Evolutionary conservation across 2,888 invertebrate species (phyloP), one percentile per base, ranked within the genome.

Genomic region (Alviniconcha strummeri): DNA sequence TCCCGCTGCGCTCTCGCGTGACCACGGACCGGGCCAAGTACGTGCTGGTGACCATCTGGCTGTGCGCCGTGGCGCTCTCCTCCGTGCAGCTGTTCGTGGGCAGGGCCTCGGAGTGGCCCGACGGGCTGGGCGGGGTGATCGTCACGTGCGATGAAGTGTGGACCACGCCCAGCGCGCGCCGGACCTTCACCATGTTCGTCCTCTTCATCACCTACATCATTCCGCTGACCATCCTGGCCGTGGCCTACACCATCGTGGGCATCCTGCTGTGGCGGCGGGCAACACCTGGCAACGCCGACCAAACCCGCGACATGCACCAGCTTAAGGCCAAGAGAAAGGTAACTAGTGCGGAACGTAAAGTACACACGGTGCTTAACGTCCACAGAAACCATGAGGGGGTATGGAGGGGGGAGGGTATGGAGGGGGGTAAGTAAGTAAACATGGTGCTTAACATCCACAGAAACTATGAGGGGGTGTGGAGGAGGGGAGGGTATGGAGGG

Each of bases 211-310:
- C 93, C 15, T 93, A 93, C 89, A 88, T 86, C 75, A 83, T 84
- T 5, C 86, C 84, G 9, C 82, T 86, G 60, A 82, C 83, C n/a
- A 92, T 94, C n/a, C 91, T 95, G 54, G 91, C 93, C 5, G 92
- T 93, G 86, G 94, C 94, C 13, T 95, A 95, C 89, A 90, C 93
- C 71, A 91, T 94, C 83, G 94, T 95, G 57, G 94, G 93, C 36
- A 90, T 92, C 86, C 91, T 94, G 82, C 91, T 95, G 87, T 95
- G 94, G 94, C 90, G 93, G 74, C 90, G 94, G 55, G 93, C 93
- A 8, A 90, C 94, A 0, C 95, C 95, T 0, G 94, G 94, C 5
- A 94, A 94, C 87, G 94, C 94, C 0, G 93, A 95, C 86, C 90
- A 92, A 13, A 90, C 89, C 9, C 87, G 95, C 75, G 95, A 95